Conservation (phyloP, 1,140 invertebrate species). For the Diuraphis noxia region DNA sequence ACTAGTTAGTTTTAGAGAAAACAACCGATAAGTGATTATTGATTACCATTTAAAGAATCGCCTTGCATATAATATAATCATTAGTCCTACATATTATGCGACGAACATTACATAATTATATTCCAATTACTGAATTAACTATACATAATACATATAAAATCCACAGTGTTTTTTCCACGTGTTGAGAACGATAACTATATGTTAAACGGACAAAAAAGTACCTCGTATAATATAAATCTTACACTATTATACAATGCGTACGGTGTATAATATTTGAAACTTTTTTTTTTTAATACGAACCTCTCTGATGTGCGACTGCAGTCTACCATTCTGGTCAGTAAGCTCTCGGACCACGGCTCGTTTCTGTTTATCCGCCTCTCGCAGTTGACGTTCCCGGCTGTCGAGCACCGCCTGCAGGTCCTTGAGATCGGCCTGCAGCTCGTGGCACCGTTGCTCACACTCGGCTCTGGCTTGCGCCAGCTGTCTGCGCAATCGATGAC, state of each 20-base stretch:
- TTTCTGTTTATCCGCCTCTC: slow-evolving; percentile 79
- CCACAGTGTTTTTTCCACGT: no score
- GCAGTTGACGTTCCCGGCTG: slow-evolving; percentile 67
- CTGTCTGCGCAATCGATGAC: slow-evolving; percentile 81
- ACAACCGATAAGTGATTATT: no score
- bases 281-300: slow-evolving; percentile 59
- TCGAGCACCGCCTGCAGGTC: slow-evolving; percentile 68
- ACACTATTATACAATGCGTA: not conserved
- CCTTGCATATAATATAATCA: no score
- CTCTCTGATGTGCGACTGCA: slow-evolving; percentile 85
- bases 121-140: no score
- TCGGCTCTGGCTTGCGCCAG: slow-evolving; percentile 83
- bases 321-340: slow-evolving; percentile 85
- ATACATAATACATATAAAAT: no score
- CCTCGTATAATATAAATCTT: no score
- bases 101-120: no score
- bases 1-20: no score
- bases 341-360: slow-evolving; percentile 80
- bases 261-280: not conserved
- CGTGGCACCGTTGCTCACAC: slow-evolving; percentile 82
- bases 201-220: no score
- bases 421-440: slow-evolving; percentile 84
- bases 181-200: no score
- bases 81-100: no score
- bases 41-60: no score